Evolutionary conservation across 2,888 invertebrate species (phyloP), one percentile per base, ranked within the genome.

Genomic region (Pheosia gnoma): DNA sequence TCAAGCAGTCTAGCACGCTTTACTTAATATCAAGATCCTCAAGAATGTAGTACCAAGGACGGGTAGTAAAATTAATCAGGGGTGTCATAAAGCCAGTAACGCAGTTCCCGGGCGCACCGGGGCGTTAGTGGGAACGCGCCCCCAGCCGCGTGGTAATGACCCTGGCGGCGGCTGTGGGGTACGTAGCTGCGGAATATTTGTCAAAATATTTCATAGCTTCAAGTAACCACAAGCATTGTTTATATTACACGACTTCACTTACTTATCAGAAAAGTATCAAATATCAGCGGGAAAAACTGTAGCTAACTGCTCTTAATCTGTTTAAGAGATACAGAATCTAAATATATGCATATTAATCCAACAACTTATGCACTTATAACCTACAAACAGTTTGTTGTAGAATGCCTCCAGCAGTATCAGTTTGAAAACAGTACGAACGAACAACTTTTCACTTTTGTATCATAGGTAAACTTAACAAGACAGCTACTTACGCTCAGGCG

Each of bases 71-170:
- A 78, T 78, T 76, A 81, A 79, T 79, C 78, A 74, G 70, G 75
- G 72, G 74, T 79, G 79, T 77, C 77, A 75, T 81, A 82, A 84
- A 79, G 79, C 71, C 75, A 71, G 70, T 81, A 84, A 75, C 71
- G 80, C 83, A 83, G 78, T 75, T 73, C 78, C 72, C 75, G 72
- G 78, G 75, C 72, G 67, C 70, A 25, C 69, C 69, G 72, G 70
- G 74, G 66, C 77, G 74, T 71, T 80, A 75, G 75, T 69, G 66
- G 74, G 74, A 77, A 69, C 80, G 82, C 79, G 78, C 81, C 81
- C 83, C 81, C 79, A 77, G 75, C 71, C 78, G 80, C 76, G 84
- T 81, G 84, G 85, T 87, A 86, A 86, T 86, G 85, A 85, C 83
- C 85, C 81, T 80, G 79, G 77, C 62, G 52, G 72, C 79, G 60